Conservation (phyloP, 1,140 invertebrate species). For the Ctenoplectra terminalis region DNA sequence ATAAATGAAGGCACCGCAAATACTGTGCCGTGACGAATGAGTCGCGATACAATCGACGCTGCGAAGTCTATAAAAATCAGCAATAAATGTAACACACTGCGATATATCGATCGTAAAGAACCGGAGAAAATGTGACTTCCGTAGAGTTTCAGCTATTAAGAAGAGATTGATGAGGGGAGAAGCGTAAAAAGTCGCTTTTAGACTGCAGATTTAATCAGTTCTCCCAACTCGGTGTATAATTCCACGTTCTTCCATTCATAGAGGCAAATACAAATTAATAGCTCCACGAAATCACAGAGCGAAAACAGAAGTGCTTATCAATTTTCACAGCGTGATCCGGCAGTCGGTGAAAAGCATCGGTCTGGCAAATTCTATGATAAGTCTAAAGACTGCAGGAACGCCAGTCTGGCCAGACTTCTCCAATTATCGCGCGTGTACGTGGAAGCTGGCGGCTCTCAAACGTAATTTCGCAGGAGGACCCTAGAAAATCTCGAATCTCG, state of each 20-base stretch:
- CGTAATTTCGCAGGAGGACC: slow-evolving; percentile 30
- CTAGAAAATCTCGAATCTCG: slow-evolving; percentile 31
- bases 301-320: no score
- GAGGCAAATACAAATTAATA: background rate
- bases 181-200: background rate
- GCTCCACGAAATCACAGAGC: background rate
- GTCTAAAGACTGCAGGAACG: background rate
- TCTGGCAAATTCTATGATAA: background rate
- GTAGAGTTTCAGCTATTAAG: background rate
- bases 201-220: background rate
- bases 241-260: background rate
- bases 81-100: background rate
- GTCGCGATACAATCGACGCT: background rate
- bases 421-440: slow-evolving; percentile 27
- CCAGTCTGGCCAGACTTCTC: background rate
- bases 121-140: background rate
- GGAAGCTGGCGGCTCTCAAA: background rate
- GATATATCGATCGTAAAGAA: background rate
- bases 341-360: background rate
- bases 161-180: background rate
- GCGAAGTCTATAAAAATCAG: slow-evolving; percentile 9
- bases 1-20: slow-evolving; percentile 2
- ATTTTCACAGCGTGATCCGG: no score
- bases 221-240: background rate
- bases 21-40: background rate